These are phyloP conservation scores for Clivina fossor DNA, from an alignment of 2,888 invertebrate genomes.

Conservation along the genomic window DNA sequence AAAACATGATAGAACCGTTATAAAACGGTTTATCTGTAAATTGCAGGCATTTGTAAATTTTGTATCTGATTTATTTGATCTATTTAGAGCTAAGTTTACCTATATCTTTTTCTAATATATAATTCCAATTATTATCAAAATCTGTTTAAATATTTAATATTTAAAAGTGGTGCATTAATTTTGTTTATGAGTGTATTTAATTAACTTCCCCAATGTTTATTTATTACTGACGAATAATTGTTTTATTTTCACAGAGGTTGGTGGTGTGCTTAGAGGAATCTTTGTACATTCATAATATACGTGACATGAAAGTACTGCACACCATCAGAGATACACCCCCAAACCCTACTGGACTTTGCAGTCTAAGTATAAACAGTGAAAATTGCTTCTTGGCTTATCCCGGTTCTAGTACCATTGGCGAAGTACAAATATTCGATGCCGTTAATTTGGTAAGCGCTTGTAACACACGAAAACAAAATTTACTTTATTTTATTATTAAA, in stretches of 20 bases:
- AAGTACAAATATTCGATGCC: constrained; percentile 95
- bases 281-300: constrained; percentile 97
- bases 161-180: too few species aligned
- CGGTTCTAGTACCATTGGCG: constrained; percentile 88
- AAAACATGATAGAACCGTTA: too few species aligned
- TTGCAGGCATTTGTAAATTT: too few species aligned
- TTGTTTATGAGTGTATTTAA: too few species aligned
- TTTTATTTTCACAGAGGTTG: constrained; percentile 66
- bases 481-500: constrained; percentile 20
- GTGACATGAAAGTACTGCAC: constrained; percentile 97
- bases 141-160: constrained; percentile 21
- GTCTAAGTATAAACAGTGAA: constrained; percentile 80
- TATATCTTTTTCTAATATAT: too few species aligned
- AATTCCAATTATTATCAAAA: too few species aligned
- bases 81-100: too few species aligned
- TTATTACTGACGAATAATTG: constrained; percentile 28
- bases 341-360: constrained; percentile 90
- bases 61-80: too few species aligned
- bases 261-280: constrained; percentile 97
- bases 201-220: too few species aligned
- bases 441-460: constrained; percentile 76
- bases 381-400: constrained; percentile 96
- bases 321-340: constrained; percentile 97
- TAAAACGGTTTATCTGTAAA: too few species aligned
- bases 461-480: background rate